A percentile compares a stretch with the other conserved stretches of the same genome.
Evolutionary conservation across 2,113 vertebrate genomes (phyloP).

Genomic region (Symphodus melops): DNA sequence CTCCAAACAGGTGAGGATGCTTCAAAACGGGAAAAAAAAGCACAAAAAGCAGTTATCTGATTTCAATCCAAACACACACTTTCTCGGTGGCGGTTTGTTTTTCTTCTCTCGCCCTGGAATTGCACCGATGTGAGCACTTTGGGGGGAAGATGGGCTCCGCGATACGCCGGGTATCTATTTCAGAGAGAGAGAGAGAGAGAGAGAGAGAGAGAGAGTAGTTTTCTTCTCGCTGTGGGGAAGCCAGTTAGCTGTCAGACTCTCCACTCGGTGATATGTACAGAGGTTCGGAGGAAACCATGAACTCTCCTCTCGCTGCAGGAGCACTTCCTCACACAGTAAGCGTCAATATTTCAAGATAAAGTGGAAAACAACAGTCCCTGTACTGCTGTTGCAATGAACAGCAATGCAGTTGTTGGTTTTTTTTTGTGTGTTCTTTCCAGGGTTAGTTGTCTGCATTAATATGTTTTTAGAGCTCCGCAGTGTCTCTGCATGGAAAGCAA

Average conservation of each 20-base stretch:
- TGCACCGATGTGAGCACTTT: constrained; percentile 65
- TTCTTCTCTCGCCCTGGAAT: constrained; percentile 45
- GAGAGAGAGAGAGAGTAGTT: constrained; percentile 52
- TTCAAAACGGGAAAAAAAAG: constrained; percentile 10
- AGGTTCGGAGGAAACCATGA: constrained; percentile 53
- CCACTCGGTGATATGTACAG: constrained; percentile 46
- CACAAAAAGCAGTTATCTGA: constrained; percentile 56
- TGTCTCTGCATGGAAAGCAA: constrained; percentile 44
- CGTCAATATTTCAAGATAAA: constrained; percentile 63
- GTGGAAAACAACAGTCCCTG: constrained; percentile 29
- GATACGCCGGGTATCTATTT: constrained; percentile 73
- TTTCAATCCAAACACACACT: constrained; percentile 21
- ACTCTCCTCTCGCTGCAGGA: constrained; percentile 65
- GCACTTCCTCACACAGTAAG: constrained; percentile 66
- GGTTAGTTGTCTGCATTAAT: constrained; percentile 64
- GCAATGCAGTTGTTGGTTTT: constrained; percentile 32
- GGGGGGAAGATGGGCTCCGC: constrained; percentile 52
- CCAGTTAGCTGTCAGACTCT: constrained; percentile 65
- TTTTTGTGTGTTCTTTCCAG: constrained; percentile 37
- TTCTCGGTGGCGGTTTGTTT: constrained; percentile 66
- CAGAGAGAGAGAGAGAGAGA: constrained; percentile 11
- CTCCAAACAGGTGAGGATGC: constrained; percentile 44
- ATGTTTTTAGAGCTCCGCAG: constrained; percentile 10
- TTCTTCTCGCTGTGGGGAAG: constrained; percentile 61
- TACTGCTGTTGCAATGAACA: constrained; percentile 10